Percentiles rank a stretch among this genome's conserved stretches.
These are phyloP conservation scores for Tipula unca DNA, from an alignment of 2,888 invertebrate species.

Conservation along the genomic window DNA sequence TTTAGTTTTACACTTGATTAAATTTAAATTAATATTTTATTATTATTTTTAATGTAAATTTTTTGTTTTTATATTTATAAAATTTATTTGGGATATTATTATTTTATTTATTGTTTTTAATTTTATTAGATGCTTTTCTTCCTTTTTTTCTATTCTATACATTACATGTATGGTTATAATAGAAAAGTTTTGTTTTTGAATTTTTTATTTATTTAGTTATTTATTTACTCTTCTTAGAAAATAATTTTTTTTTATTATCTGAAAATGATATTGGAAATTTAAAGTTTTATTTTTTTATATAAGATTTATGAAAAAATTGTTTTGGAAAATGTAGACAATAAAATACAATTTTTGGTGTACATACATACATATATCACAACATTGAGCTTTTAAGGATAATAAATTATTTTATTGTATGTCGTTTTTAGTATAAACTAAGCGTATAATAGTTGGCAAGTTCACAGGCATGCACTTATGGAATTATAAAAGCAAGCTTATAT, in stretches of 20 bases:
- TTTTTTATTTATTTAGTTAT: neutral
- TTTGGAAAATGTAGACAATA: neutral
- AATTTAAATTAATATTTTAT: slow-evolving; percentile 14
- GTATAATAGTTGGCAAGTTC: neutral
- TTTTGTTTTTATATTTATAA: neutral
- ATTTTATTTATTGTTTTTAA: neutral
- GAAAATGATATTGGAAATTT: neutral
- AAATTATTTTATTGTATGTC: neutral
- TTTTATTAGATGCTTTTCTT: neutral
- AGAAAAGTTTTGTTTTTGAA: neutral
- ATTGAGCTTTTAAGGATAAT: neutral
- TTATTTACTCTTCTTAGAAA: neutral
- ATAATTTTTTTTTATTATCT: neutral
- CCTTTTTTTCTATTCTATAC: neutral
- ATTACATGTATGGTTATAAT: neutral
- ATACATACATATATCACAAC: neutral
- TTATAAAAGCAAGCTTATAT: neutral
- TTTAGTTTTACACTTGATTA: neutral
- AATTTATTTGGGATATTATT: neutral
- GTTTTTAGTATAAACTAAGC: neutral
- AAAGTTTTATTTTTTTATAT: neutral
- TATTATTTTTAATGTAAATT: neutral
- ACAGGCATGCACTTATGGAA: neutral
- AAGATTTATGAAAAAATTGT: neutral
- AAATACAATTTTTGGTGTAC: neutral